phyloP scores from a whole-genome alignment of 2,797 vertebrate species.

The Chrysocyon brachyurus region DNA sequence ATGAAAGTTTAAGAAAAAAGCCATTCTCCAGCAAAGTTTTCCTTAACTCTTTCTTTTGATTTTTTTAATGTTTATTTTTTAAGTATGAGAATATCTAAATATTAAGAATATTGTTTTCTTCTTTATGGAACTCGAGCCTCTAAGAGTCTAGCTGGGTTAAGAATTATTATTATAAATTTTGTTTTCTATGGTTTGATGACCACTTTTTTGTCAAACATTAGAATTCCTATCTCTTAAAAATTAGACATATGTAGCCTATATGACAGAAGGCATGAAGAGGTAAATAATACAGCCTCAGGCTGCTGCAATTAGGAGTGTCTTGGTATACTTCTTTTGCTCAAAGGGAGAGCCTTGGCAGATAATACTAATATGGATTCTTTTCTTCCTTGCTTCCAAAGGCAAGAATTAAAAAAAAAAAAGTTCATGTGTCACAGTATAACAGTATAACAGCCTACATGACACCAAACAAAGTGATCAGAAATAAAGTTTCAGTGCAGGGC shows the following conservation, averaged over 20 bases:
- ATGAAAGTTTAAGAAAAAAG: slow-evolving; percentile 9
- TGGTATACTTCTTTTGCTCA: background rate
- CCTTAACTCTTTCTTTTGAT: background rate
- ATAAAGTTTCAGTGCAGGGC: background rate
- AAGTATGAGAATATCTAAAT: background rate
- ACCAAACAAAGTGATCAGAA: background rate
- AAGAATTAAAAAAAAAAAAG: background rate
- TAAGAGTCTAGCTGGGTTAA: background rate
- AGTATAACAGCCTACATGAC: background rate
- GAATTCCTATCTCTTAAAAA: slow-evolving; percentile 41
- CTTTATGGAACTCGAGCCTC: background rate
- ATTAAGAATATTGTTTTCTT: slow-evolving; percentile 3
- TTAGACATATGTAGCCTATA: background rate
- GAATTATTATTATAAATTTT: background rate
- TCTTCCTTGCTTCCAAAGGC: background rate
- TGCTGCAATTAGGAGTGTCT: background rate
- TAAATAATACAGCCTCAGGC: background rate
- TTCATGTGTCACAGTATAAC: background rate
- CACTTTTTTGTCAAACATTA: slow-evolving; percentile 6
- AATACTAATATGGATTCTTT: background rate
- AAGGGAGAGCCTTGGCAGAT: background rate
- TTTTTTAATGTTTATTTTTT: background rate
- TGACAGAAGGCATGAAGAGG: background rate
- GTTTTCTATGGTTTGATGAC: background rate
- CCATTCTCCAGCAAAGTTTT: background rate